Conservation (phyloP, 1,140 invertebrate genomes). For the Atta colombica region DNA sequence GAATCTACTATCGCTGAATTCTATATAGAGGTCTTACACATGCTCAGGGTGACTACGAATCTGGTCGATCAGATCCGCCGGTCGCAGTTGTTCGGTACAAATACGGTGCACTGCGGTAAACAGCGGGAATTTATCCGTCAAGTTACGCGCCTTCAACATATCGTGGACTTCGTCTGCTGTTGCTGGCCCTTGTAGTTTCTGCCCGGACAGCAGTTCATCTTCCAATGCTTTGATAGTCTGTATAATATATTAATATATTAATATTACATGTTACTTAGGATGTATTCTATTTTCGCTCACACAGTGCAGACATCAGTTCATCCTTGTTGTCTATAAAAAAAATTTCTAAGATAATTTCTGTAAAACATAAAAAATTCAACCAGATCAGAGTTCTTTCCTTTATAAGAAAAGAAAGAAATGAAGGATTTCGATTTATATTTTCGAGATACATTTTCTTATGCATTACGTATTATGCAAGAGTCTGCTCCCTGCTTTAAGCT, state of each 20-base stretch:
- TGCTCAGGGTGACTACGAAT: conserved; percentile 92
- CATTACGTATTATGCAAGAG: too few species aligned
- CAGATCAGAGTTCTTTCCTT: too few species aligned
- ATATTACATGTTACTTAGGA: background rate
- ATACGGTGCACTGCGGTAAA: conserved; percentile 93
- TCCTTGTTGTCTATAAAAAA: background rate
- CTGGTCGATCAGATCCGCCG: conserved; percentile 90
- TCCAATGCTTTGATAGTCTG: conserved; percentile 92
- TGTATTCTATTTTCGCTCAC: background rate
- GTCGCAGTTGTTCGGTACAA: conserved; percentile 89
- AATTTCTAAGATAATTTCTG: background rate
- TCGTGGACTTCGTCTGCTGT: conserved; percentile 93
- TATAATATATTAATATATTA: background rate
- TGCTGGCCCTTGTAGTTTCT: conserved; percentile 94
- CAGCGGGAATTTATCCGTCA: conserved; percentile 92
- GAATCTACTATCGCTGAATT: background rate
- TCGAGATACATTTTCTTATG: too few species aligned
- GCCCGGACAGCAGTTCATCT: conserved; percentile 93
- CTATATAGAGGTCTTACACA: conserved; percentile 85
- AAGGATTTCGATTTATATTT: too few species aligned
- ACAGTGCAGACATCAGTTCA: too few species aligned
- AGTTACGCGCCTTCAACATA: conserved; percentile 89
- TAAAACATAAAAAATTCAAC: too few species aligned
- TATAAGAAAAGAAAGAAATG: too few species aligned
- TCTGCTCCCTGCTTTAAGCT: too few species aligned